These are phyloP conservation scores for Mormyrus iriodes DNA, from an alignment of 2,113 vertebrate species.

Conservation along the genomic window DNA sequence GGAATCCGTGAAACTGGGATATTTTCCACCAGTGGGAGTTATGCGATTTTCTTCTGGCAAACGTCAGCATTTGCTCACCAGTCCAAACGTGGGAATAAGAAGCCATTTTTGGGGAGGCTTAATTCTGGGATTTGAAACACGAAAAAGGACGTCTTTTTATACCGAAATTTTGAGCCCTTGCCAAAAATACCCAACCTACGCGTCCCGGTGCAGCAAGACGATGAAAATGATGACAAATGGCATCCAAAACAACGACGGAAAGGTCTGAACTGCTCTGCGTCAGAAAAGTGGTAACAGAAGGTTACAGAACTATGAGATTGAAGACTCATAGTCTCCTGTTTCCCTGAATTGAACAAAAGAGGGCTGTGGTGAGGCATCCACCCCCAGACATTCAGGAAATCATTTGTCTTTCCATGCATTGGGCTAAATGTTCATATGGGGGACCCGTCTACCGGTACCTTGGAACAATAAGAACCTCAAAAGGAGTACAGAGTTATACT, in stretches of 20 bases:
- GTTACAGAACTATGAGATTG: not conserved
- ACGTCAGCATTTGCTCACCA: not conserved
- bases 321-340: not conserved
- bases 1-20: not conserved
- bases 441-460: not conserved
- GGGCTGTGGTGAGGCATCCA: not conserved
- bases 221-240: not conserved
- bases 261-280: not conserved
- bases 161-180: not conserved
- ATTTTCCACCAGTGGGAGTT: not conserved
- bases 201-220: not conserved
- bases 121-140: constrained; percentile 1
- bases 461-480: not conserved
- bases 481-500: not conserved
- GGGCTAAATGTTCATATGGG: not conserved
- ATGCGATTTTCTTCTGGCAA: not conserved
- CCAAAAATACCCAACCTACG: not conserved
- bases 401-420: not conserved
- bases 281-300: not conserved
- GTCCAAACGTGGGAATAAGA: not conserved
- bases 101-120: not conserved
- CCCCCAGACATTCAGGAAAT: not conserved
- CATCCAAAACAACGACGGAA: not conserved
- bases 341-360: not conserved
- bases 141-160: not conserved